Conservation (phyloP, 1,140 invertebrate genomes). For the Saxidomus purpurata region DNA sequence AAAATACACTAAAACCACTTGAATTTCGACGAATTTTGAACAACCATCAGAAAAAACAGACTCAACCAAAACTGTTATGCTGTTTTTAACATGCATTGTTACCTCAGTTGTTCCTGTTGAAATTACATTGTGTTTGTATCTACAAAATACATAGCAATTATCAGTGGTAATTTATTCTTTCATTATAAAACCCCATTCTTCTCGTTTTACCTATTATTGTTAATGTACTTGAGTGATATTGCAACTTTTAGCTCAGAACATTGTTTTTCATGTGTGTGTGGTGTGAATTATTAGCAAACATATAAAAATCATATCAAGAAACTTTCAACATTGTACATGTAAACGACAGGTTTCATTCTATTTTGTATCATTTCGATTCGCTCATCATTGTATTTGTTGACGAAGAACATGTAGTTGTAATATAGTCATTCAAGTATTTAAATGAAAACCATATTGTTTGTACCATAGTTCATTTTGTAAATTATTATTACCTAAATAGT, state of each 20-base stretch:
- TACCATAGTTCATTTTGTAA: constrained; percentile 62
- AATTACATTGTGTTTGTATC: background rate
- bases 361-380: background rate
- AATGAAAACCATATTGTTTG: constrained; percentile 43
- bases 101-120: background rate
- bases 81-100: background rate
- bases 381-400: constrained; percentile 11
- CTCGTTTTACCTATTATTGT: background rate
- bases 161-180: constrained; percentile 3
- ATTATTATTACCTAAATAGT: constrained; percentile 64
- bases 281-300: background rate
- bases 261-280: constrained; percentile 23
- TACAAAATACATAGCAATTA: background rate
- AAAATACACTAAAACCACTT: background rate
- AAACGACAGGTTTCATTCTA: constrained; percentile 27
- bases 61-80: background rate
- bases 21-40: background rate
- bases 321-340: background rate
- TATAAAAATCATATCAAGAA: constrained; percentile 39
- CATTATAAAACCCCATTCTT: background rate
- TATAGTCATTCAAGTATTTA: constrained; percentile 46
- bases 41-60: too few relatives aligned
- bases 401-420: constrained; percentile 34
- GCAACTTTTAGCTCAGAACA: constrained; percentile 25
- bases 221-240: constrained; percentile 41